A percentile compares a stretch with the other conserved stretches of the same genome.
Conservation (phyloP, 1,140 invertebrate species). For the Microvelia longipes region DNA sequence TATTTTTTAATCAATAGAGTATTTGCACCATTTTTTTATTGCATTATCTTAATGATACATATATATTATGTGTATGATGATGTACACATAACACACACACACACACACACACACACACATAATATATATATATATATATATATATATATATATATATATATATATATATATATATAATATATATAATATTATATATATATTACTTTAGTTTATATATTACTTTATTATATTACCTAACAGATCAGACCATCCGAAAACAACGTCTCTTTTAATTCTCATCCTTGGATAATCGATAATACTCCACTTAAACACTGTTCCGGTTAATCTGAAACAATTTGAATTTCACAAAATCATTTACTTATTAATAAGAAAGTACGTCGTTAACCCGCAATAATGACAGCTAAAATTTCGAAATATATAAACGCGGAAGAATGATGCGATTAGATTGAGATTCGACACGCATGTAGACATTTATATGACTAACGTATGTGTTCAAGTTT, state of each 20-base stretch:
- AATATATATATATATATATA: too few relatives aligned
- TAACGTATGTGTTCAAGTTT: too few relatives aligned
- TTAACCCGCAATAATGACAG: too few relatives aligned
- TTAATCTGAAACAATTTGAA: slow-evolving; percentile 40
- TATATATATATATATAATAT: not conserved
- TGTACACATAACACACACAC: not conserved
- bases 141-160: too few relatives aligned
- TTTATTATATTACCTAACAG: slow-evolving; percentile 36
- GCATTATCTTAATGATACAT: not conserved
- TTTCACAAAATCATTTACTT: too few relatives aligned
- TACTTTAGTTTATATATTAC: not conserved
- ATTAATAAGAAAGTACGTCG: too few relatives aligned
- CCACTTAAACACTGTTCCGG: slow-evolving; percentile 51
- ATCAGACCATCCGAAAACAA: slow-evolving; percentile 51
- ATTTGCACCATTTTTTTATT: not conserved
- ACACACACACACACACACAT: too few relatives aligned
- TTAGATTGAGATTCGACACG: too few relatives aligned
- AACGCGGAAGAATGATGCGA: too few relatives aligned
- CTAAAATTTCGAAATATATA: too few relatives aligned
- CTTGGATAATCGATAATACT: slow-evolving; percentile 48
- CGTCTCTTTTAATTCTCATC: slow-evolving; percentile 45
- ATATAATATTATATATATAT: not conserved
- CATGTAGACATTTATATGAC: too few relatives aligned
- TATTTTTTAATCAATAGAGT: not conserved
- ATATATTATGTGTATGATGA: not conserved